Evolutionary conservation across 2,113 vertebrate genomes (phyloP).

Genomic region (Erpornis zantholeuca): DNA sequence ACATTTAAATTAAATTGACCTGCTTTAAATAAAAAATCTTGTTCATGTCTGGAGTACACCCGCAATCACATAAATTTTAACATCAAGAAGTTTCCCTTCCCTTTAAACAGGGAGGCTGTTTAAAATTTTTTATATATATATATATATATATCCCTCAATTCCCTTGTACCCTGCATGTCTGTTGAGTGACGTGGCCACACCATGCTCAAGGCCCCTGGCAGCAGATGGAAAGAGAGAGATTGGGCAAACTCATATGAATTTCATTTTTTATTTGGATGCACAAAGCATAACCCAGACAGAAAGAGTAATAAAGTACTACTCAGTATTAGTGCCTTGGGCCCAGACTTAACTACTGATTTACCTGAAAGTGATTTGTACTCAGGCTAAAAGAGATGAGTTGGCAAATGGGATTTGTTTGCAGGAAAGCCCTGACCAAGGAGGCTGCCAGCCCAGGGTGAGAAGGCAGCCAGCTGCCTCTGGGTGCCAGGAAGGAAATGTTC

Average conservation of each 20-base stretch:
- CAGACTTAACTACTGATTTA: not conserved
- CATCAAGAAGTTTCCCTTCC: not conserved
- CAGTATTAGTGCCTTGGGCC: not conserved
- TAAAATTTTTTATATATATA: not conserved
- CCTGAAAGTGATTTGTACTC: not conserved
- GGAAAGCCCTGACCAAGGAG: not conserved
- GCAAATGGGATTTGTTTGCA: not conserved
- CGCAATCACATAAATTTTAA: not conserved
- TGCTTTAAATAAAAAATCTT: not conserved
- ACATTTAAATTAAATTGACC: not conserved
- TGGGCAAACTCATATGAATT: not conserved
- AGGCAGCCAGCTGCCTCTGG: not conserved
- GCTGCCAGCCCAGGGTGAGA: not conserved
- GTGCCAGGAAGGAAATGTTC: not conserved
- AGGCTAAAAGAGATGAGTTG: not conserved
- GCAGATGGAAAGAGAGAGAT: not conserved
- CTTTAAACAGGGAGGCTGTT: not conserved
- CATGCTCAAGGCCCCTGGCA: not conserved
- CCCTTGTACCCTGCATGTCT: not conserved
- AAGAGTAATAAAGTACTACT: not conserved
- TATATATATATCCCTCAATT: too few species aligned
- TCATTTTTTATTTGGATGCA: not conserved
- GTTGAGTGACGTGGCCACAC: not conserved
- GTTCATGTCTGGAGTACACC: not conserved
- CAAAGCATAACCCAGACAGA: not conserved